Evolutionary conservation across 2,888 invertebrate species (phyloP).

Genomic region (Mythimna vitellina): DNA sequence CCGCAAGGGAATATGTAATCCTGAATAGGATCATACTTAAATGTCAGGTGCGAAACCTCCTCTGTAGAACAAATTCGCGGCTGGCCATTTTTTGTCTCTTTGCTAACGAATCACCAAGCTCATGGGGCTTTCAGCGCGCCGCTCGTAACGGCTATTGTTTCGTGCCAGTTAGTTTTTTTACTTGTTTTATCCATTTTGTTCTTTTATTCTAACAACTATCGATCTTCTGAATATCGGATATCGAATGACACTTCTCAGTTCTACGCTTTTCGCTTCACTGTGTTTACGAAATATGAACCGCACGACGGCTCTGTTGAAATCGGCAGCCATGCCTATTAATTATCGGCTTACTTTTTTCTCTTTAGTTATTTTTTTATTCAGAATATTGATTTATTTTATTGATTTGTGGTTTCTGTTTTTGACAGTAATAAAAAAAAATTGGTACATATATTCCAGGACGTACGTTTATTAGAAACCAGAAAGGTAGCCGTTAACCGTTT

Average conservation of each 20-base stretch:
- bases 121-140: conserved; percentile 77
- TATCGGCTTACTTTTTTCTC: conserved; percentile 1
- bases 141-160: conserved; percentile 79
- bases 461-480: too few relatives aligned
- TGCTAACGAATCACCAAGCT: conserved; percentile 79
- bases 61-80: conserved; percentile 51
- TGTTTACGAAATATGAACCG: conserved; percentile 45
- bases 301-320: not conserved
- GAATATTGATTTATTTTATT: not conserved
- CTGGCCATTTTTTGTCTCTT: conserved; percentile 72
- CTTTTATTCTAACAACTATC: conserved; percentile 74
- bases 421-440: too few relatives aligned
- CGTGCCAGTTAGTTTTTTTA: conserved; percentile 70
- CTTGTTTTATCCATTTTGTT: conserved; percentile 67
- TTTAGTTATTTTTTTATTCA: not conserved
- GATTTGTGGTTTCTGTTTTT: not conserved
- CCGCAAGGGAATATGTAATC: conserved; percentile 57
- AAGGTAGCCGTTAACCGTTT: not conserved
- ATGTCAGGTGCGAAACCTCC: conserved; percentile 55
- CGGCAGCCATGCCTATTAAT: conserved; percentile 23
- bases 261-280: conserved; percentile 31
- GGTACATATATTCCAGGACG: too few relatives aligned
- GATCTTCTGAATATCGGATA: conserved; percentile 67
- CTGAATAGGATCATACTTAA: conserved; percentile 60
- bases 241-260: conserved; percentile 60